A percentile compares a stretch with the other conserved stretches of the same genome.
Conservation (phyloP, 2,113 vertebrate genomes). For the Heloderma charlesbogerti region DNA sequence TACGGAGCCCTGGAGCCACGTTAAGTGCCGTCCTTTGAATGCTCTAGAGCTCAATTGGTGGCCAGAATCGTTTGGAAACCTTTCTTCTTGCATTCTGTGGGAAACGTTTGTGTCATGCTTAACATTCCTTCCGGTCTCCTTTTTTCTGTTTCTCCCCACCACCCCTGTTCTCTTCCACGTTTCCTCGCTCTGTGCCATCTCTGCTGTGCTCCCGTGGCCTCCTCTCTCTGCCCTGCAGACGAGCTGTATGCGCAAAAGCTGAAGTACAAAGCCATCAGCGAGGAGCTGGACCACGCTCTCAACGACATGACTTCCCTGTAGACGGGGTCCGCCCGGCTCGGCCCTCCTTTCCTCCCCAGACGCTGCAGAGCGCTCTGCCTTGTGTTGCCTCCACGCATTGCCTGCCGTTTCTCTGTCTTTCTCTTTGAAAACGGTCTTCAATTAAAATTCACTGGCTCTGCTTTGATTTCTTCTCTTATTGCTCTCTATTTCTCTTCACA, state of each 20-base stretch:
- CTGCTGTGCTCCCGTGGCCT: slow-evolving; percentile 47
- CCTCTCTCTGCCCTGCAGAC: slow-evolving; percentile 75
- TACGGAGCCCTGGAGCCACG: neutral
- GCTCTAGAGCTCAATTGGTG: neutral
- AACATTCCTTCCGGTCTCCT: slow-evolving; percentile 28
- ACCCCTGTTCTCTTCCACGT: slow-evolving; percentile 54
- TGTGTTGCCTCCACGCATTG: slow-evolving; percentile 3
- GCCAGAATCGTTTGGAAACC: neutral
- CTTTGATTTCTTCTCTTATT: slow-evolving; percentile 2
- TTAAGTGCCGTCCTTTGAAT: neutral
- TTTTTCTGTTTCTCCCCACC: slow-evolving; percentile 62
- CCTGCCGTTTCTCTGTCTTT: neutral
- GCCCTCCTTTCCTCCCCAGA: neutral
- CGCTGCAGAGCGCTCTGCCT: slow-evolving; percentile 40
- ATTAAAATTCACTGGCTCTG: slow-evolving; percentile 63
- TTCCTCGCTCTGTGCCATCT: slow-evolving; percentile 42
- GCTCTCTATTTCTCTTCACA: neutral
- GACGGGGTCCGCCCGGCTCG: neutral
- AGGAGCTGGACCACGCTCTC: slow-evolving; percentile 91
- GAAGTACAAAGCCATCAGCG: slow-evolving; percentile 90
- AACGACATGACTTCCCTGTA: slow-evolving; percentile 90
- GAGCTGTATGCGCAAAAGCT: slow-evolving; percentile 92
- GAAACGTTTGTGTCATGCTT: neutral
- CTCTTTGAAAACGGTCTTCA: slow-evolving; percentile 50
- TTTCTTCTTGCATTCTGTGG: neutral